Evolutionary conservation across 1,140 invertebrate genomes (phyloP), one percentile per base, ranked within the genome.

Genomic region (Dolichoris vasculosae): DNA sequence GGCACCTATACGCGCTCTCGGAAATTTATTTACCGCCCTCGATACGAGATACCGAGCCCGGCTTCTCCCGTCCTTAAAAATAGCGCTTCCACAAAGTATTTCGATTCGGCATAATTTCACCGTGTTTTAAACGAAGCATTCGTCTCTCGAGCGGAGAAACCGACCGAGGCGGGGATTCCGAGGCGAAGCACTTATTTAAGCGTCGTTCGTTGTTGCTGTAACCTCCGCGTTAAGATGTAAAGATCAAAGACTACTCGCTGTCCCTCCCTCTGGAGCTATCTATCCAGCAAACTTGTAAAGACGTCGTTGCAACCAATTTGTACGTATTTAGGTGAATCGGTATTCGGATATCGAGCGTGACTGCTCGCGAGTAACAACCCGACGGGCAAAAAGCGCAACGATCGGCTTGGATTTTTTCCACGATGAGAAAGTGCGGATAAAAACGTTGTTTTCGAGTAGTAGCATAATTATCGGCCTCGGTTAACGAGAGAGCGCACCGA

Each of bases 381-480:
- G 48, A 17, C 6, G 48, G 48, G 48, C 6, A 17, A 17, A 8
- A 17, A 17, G 2, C 11, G 48, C 48, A 9, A 17, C 48, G 48
- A 2, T 13, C 13, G 43, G 43, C 43, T 46, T 13, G 43, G 20
- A 15, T 55, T 20, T 17, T 17, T 55, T 17, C 9, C 55, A 9
- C 55, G 26, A 59, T 4, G 26, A 4, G 23, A 26, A 26, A 59
- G 67, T 23, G 46, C 63, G 46, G 69, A 23, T 23, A 59, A 83
- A 55, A 73, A 77, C 15, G 35, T 35, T 17, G 35, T 83, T 77
- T 76, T 83, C 51, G 51, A 59, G 82, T 63, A 63, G 38, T 77
- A 43, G 43, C 55, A 48, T 83, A 83, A 77, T 83, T 83, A 59
- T 51, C 40, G 55, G 40, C 51, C 35, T 83, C 51, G 82, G 38